These are phyloP conservation scores for Genyomyrus donnyi DNA, from an alignment of 2,113 vertebrate species.

Conservation along the genomic window DNA sequence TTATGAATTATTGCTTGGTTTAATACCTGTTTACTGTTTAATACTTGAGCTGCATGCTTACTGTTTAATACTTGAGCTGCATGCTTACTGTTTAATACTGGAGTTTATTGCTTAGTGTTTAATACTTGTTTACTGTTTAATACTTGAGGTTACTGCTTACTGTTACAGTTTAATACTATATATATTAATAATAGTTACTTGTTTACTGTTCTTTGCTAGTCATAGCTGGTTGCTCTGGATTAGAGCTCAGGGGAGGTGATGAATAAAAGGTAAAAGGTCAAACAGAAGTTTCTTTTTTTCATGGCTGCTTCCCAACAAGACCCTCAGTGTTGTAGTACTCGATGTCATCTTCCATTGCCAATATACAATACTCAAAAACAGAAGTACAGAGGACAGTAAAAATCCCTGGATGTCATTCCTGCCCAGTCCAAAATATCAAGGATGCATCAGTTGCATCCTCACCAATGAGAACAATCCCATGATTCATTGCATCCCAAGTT, in stretches of 20 bases:
- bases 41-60: neutral
- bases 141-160: neutral
- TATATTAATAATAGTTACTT: neutral
- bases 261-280: neutral
- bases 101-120: neutral
- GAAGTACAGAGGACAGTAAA: neutral
- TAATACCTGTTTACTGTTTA: neutral
- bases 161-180: neutral
- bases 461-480: neutral
- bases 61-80: too few relatives aligned
- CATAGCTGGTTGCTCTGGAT: neutral
- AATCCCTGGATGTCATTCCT: neutral
- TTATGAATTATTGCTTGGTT: neutral
- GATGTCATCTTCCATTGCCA: neutral
- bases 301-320: neutral
- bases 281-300: neutral
- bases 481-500: neutral
- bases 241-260: neutral
- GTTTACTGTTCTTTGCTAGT: neutral
- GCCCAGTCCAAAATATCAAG: neutral
- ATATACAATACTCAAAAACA: neutral
- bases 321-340: neutral
- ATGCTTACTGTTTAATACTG: neutral
- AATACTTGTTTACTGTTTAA: neutral
- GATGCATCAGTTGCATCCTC: neutral